Conservation (phyloP, 2,888 invertebrate species). For the Bursaphelenchus okinawaensis region DNA sequence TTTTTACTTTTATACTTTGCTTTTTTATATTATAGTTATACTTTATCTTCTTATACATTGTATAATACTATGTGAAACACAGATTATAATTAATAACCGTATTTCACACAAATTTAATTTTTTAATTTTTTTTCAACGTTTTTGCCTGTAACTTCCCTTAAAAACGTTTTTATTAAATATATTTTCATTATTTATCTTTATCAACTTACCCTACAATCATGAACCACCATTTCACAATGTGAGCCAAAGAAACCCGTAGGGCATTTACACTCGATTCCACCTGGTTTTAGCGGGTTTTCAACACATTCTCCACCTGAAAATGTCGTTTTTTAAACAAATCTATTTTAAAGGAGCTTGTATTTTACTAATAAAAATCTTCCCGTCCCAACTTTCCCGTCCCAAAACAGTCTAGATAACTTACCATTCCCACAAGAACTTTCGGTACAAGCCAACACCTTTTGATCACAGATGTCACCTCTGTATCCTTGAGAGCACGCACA, state of each 20-base stretch:
- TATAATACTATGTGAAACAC: neutral
- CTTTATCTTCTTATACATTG: no score
- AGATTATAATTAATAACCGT: no score
- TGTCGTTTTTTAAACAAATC: neutral
- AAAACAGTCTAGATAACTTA: neutral
- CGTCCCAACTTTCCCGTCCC: no score
- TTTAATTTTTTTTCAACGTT: no score
- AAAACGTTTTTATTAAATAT: no score
- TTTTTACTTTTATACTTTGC: no score
- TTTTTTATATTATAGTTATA: no score
- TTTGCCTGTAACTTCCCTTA: no score
- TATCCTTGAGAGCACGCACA: slow-evolving; percentile 9
- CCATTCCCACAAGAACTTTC: slow-evolving; percentile 1
- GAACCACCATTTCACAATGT: neutral
- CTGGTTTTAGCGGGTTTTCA: neutral
- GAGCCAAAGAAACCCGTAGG: neutral
- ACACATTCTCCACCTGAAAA: slow-evolving; percentile 11
- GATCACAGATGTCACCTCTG: slow-evolving; percentile 10
- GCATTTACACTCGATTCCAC: neutral
- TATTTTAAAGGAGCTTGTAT: neutral
- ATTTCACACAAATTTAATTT: no score
- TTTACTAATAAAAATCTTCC: neutral
- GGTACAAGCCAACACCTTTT: neutral
- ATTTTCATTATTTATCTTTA: no score
- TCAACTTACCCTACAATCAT: slow-evolving; percentile 1